Evolutionary conservation across 2,113 vertebrate genomes (phyloP).

Genomic region (Chloroceryle aenea): DNA sequence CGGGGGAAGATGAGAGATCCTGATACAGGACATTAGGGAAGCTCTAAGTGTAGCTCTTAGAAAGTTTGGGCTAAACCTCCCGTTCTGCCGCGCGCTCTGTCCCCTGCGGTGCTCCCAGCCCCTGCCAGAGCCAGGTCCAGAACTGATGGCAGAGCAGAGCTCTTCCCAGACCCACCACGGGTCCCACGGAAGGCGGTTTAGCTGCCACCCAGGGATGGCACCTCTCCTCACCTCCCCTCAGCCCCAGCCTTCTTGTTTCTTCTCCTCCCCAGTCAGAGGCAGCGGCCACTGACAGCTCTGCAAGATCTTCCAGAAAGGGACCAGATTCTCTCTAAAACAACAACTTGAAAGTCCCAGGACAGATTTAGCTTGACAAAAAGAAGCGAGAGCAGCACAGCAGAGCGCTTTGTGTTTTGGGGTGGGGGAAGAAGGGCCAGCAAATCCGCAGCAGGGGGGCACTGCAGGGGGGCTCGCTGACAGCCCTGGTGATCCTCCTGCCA

Average conservation of each 20-base stretch:
- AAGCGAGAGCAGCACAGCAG: neutral
- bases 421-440: neutral
- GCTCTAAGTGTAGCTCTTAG: neutral
- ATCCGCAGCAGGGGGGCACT: neutral
- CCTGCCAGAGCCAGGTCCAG: neutral
- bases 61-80: neutral
- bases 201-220: neutral
- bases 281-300: neutral
- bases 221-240: neutral
- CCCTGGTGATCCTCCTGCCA: neutral
- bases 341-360: neutral
- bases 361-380: neutral
- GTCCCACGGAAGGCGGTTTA: neutral
- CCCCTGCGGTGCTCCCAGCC: neutral
- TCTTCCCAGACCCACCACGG: neutral
- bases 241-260: neutral
- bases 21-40: conserved; percentile 60
- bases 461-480: neutral
- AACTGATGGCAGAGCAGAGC: neutral
- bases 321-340: neutral
- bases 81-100: neutral
- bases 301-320: neutral
- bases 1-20: neutral
- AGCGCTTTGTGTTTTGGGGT: neutral
- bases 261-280: neutral